These are phyloP conservation scores for Cerceris rybyensis DNA, from an alignment of 2,888 invertebrate genomes.

Conservation along the genomic window DNA sequence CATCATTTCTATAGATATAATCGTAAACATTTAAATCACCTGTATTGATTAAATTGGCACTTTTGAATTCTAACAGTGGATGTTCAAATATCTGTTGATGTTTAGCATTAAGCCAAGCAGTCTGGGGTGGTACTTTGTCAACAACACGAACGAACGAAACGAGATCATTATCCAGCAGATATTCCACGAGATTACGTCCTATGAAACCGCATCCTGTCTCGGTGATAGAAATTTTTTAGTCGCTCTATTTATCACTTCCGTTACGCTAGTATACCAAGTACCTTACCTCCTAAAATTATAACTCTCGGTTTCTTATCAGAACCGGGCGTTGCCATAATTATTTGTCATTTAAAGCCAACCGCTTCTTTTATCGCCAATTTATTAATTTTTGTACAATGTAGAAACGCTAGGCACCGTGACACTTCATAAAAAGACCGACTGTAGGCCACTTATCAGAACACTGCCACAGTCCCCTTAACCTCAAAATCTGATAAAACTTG, in stretches of 20 bases:
- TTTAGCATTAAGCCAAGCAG: conserved; percentile 92
- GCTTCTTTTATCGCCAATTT: conserved; percentile 2
- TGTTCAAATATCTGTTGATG: conserved; percentile 89
- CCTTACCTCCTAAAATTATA: conserved; percentile 78
- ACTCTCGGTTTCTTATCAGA: conserved; percentile 75
- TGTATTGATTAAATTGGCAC: conserved; percentile 94
- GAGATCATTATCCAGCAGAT: conserved; percentile 90
- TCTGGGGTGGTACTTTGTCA: conserved; percentile 96
- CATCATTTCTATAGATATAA: neutral
- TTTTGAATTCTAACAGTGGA: conserved; percentile 92
- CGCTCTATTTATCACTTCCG: conserved; percentile 53
- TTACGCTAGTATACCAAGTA: conserved; percentile 22
- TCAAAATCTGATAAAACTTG: conserved; percentile 29
- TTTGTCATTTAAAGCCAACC: conserved; percentile 67
- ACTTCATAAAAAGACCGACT: conserved; percentile 27
- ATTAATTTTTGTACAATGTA: neutral
- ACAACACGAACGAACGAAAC: conserved; percentile 90
- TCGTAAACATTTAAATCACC: conserved; percentile 82
- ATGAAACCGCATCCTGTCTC: conserved; percentile 95
- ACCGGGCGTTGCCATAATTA: conserved; percentile 73
- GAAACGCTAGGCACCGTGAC: conserved; percentile 13
- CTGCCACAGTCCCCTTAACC: conserved; percentile 45
- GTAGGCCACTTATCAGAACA: conserved; percentile 31
- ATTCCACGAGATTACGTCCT: conserved; percentile 93
- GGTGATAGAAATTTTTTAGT: conserved; percentile 53